phyloP scores from a whole-genome alignment of 2,888 invertebrate species.

The Chymomyza caudatula region DNA sequence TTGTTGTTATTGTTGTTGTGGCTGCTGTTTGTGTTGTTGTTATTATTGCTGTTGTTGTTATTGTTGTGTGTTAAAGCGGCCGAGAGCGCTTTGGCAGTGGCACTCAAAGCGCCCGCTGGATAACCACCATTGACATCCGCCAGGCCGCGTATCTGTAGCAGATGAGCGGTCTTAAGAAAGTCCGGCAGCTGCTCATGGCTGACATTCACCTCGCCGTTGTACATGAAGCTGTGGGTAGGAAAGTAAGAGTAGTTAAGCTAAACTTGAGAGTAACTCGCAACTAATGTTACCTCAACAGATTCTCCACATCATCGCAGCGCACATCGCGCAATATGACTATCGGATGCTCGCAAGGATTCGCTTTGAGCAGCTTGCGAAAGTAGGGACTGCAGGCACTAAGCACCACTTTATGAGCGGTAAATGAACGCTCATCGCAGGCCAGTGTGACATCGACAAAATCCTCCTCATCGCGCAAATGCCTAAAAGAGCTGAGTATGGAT shows the following conservation, averaged over 20 bases:
- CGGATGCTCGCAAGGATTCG: slow-evolving; percentile 93
- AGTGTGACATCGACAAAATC: slow-evolving; percentile 96
- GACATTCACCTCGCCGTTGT: slow-evolving; percentile 93
- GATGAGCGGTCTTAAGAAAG: slow-evolving; percentile 91
- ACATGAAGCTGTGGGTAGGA: slow-evolving; percentile 86
- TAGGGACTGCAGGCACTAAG: slow-evolving; percentile 96
- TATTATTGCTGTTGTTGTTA: slow-evolving; percentile 55
- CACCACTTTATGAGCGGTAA: slow-evolving; percentile 94
- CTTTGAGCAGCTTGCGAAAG: slow-evolving; percentile 91
- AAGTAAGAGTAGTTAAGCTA: not conserved
- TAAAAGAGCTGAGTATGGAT: slow-evolving; percentile 92
- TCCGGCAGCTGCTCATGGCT: slow-evolving; percentile 92
- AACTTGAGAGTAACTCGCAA: not conserved
- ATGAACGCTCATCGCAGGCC: slow-evolving; percentile 92
- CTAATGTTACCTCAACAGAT: slow-evolving; percentile 84
- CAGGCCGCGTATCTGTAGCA: slow-evolving; percentile 91
- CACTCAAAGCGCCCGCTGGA: slow-evolving; percentile 29
- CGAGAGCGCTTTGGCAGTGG: slow-evolving; percentile 55
- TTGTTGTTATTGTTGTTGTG: slow-evolving; percentile 49
- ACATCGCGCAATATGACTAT: slow-evolving; percentile 93
- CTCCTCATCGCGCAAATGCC: slow-evolving; percentile 92
- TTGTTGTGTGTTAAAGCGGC: slow-evolving; percentile 59
- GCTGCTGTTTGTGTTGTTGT: slow-evolving; percentile 43
- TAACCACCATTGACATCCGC: slow-evolving; percentile 84
- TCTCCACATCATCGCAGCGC: slow-evolving; percentile 91